Evolutionary conservation across 2,113 vertebrate genomes (phyloP), one percentile per base, ranked within the genome.

Genomic region (Erythrolamprus reginae): DNA sequence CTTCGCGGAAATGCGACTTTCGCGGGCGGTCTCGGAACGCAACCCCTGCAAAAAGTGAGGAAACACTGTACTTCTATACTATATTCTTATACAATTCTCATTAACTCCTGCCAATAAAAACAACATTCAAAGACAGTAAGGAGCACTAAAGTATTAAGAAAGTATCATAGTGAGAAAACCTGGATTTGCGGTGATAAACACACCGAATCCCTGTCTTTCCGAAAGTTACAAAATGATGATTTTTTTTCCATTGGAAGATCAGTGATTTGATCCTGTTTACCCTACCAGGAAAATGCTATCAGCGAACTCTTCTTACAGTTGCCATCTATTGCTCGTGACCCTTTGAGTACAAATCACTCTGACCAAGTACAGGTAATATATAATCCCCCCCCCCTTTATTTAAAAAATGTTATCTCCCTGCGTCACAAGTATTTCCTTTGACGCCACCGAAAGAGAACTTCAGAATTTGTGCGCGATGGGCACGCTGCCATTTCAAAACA

Each of bases 391-490:
- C 86, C 89, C 88, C 88, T 91, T 84, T 93, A 90, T n/a, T n/a
- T n/a, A 61, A 65, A 65, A 38, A 84, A 89, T 10, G 6, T 50
- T 95, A 95, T 96, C 95, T 94, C 12, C 10, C 89, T 23, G 0
- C 21, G 90, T 56, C 86, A 26, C 6, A 58, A 90, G 94, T 1
- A 0, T 92, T 97, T 97, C 97, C 97, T 96, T 93, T 97, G 96
- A 95, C 93, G 93, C 95, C 94, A 92, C 90, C 82, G 90, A 93
- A 88, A 58, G 23, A 53, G 28, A 87, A 28, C 28, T 53, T 88
- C 38, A 33, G 56, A 45, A 56, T 55, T n/a, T 52, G 65, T 51
- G 13, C 23, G n/a, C 5, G 21, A 9, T 88, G 53, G 24, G 28
- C 15, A 50, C 24, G 3, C n/a, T 26, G n/a, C 33, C 15, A 48